Evolutionary conservation across 2,113 vertebrate species (phyloP), one percentile per base, ranked within the genome.

Genomic region (Halichoeres trimaculatus): DNA sequence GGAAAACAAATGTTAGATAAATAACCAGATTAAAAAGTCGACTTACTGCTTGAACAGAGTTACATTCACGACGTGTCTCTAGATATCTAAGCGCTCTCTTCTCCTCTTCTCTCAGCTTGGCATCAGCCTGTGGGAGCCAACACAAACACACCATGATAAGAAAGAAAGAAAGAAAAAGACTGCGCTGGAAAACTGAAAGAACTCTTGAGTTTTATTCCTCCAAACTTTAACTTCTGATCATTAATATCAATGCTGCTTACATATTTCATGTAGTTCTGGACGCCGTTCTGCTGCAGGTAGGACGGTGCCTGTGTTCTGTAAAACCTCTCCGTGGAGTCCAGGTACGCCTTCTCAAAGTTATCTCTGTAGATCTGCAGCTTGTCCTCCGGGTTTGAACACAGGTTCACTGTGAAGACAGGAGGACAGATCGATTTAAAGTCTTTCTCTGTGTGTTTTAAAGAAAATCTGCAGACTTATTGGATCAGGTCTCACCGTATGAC

Each of bases 221-320:
- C 3, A 41, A 9, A 41, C 38, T 7, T 41, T 8, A 11, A 41
- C 6, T 41, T 41, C 8, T 7, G 13, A 41, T 41, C 8, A 41
- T 41, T 11, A 43, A 43, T 2, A 43, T 43, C 1, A 43, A 5
- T 43, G 41, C 4, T 11, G 41, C 41, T 43, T 43, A 38, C 98
- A 93, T 99, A 99, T 99, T 99, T 99, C 98, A 99, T 99, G 91
- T 99, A 99, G 94, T 99, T 99, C 88, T 99, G 98, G 78, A 99
- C 98, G 72, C 98, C 98, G 0, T 99, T 99, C 90, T 99, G 98
- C 66, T 99, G 98, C 48, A 99, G 95, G 92, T 99, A 99, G 7
- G 98, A 96, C 8, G 98, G 98, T 20, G 98, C 98, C 74, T 99
- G 98, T 47, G 98, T 99, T 92, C 98, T 96, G 93, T 99, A 99